A percentile compares a stretch with the other conserved stretches of the same genome.
Conservation (phyloP, 2,113 vertebrate species). For the Neoarius graeffei region DNA sequence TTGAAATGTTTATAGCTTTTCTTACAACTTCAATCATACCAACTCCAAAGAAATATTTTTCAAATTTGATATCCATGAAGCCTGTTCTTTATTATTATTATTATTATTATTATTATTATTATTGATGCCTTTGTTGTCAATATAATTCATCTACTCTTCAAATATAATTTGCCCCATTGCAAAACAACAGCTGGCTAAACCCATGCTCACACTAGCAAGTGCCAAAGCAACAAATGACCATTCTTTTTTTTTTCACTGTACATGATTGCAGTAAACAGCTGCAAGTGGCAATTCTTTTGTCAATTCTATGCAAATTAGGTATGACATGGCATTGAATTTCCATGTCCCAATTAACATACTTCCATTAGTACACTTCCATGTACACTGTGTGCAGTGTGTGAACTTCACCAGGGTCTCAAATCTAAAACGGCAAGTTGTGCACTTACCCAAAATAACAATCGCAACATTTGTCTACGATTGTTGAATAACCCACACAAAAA, state of each 20-base stretch:
- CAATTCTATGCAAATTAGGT: too few relatives aligned
- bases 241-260: not conserved
- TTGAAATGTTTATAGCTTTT: constrained; percentile 8
- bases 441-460: too few relatives aligned
- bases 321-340: too few relatives aligned
- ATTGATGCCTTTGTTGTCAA: not conserved
- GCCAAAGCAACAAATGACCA: not conserved
- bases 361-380: too few relatives aligned
- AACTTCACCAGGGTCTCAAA: too few relatives aligned
- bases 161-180: not conserved
- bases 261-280: not conserved
- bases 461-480: too few relatives aligned
- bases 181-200: constrained; percentile 11
- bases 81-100: too few relatives aligned
- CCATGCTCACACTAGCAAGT: not conserved
- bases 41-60: not conserved
- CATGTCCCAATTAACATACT: too few relatives aligned
- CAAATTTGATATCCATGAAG: not conserved
- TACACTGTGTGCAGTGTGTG: too few relatives aligned
- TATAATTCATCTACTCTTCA: not conserved
- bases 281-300: not conserved
- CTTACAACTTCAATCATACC: not conserved
- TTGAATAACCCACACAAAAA: too few relatives aligned
- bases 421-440: too few relatives aligned
- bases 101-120: too few relatives aligned